Base-by-base conservation (phyloP, 2,888 invertebrate genomes). In the Acanthoscelides obtectus region DNA sequence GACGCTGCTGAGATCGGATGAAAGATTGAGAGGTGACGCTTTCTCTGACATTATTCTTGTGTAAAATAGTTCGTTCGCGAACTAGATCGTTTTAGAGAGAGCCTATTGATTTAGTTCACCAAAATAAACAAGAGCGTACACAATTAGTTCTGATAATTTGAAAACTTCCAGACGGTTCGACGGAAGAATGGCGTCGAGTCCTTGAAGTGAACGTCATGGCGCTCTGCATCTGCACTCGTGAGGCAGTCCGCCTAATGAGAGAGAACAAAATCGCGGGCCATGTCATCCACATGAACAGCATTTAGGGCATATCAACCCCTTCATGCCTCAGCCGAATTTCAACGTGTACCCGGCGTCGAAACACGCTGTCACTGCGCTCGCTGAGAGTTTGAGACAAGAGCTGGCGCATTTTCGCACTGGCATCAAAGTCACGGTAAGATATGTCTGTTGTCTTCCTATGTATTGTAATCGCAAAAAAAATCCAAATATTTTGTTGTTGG, bases 281-380 rank as follows among this genome's bases (percentile, higher is more conserved):
- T 64, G 74, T 80, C 22, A 71, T 80, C n/a, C 78, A 79, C 66
- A 79, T 80, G 71, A 79, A 79, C 70, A 77, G 78, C 45, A 69
- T 79, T 72, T 72, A 0, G 80, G 80, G 0, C 80, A 79, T 71
- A 22, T 69, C n/a, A 76, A 78, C 0, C 76, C 78, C 0, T 69
- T 72, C 45, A 64, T 77, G 73, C 73, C 76, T 1, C 72, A 71
- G 8, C 76, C 76, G 1, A 73, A 66, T 67, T 74, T 78, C 21
- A 78, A 77, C 69, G 77, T 79, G 8, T 80, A 80, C 69, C 78
- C 79, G 6, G 79, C 79, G 1, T 77, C 80, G 0, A 80, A 80
- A 68, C 73, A 72, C 70, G 80, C 80, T 1, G 78, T 80, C n/a
- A 80, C 79, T 5, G 79, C 79, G 1, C 73, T 80, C n/a, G 76